Base-by-base conservation (phyloP, 2,797 vertebrate genomes). In the Spea hammondii region DNA sequence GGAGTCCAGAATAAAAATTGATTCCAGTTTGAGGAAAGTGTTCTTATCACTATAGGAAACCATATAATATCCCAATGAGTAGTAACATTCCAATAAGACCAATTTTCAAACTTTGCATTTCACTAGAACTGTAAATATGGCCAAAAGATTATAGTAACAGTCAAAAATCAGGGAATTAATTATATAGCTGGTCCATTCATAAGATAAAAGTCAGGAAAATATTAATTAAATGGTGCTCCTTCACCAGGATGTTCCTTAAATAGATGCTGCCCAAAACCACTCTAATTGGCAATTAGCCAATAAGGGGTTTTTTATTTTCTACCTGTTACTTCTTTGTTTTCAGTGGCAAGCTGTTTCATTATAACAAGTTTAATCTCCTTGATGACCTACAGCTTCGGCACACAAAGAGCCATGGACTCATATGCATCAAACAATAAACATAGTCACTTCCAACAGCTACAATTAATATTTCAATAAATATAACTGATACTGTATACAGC, bases 331-430 rank as follows among this genome's bases (percentile, higher is more conserved):
- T 65, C 10, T 65, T 65, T 64, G 44, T n/a, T 65, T 65, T 47
- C 46, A 47, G 64, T 65, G 64, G 46, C 64, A 65, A 65, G 64
- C 64, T 65, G 64, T 65, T 65, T 65, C 64, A 9, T 47, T 65
- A 17, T 47, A 65, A 65, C 44, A 65, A 65, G 46, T 65, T 65
- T 44, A 45, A 47, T 65, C 64, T 5, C 64, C 44, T 65, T 10
- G 10, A 45, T 65, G 64, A 65, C 64, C 64, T 44, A 65, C 32
- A 65, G 32, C 44, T 65, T 65, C 6, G 46, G 32, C 64, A 46
- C 44, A 46, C 32, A 65, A 65, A 65, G 64, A 65, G 64, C 11
- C 64, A 65, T 65, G 65, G 46, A 44, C 9, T 11, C 45, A 65
- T 65, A 65, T 44, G 44, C 64, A 11, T 32, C 10, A 12, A 65